Conservation (phyloP, 1,140 invertebrate genomes). For the Pachyrhynchus sulphureomaculatus region DNA sequence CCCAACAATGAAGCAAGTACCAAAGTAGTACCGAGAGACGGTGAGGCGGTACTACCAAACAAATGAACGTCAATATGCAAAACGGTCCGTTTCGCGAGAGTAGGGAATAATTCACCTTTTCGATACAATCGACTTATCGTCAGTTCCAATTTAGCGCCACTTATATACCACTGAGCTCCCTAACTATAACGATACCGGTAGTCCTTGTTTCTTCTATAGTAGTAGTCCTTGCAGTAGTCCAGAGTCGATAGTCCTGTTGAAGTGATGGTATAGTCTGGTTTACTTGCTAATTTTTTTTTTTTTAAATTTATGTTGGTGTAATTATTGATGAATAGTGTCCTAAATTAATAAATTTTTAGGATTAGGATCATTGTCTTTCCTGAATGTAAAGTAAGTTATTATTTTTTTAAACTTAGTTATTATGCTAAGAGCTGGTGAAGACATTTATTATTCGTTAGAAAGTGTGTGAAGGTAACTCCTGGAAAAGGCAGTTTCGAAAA, state of each 20-base stretch:
- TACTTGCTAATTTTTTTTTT: too few relatives aligned
- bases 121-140: constrained; percentile 3
- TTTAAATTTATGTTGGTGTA: too few relatives aligned
- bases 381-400: too few relatives aligned
- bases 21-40: not conserved
- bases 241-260: not conserved
- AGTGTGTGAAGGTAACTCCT: too few relatives aligned
- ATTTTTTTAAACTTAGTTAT: too few relatives aligned
- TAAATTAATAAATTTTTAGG: too few relatives aligned
- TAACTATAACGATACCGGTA: not conserved
- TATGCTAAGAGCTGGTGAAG: too few relatives aligned
- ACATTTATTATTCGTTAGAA: too few relatives aligned
- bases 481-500: too few relatives aligned
- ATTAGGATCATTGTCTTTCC: too few relatives aligned
- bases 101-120: constrained; percentile 33
- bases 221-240: not conserved
- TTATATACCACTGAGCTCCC: constrained; percentile 12
- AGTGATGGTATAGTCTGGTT: not conserved
- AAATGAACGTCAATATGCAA: constrained; percentile 30
- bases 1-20: not conserved
- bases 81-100: constrained; percentile 26
- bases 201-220: not conserved
- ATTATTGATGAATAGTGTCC: too few relatives aligned
- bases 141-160: constrained; percentile 26
- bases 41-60: constrained; percentile 21